Percentiles rank a stretch among this genome's conserved stretches.
Conservation (phyloP, 1,140 invertebrate species). For the Drosophila bocqueti region DNA sequence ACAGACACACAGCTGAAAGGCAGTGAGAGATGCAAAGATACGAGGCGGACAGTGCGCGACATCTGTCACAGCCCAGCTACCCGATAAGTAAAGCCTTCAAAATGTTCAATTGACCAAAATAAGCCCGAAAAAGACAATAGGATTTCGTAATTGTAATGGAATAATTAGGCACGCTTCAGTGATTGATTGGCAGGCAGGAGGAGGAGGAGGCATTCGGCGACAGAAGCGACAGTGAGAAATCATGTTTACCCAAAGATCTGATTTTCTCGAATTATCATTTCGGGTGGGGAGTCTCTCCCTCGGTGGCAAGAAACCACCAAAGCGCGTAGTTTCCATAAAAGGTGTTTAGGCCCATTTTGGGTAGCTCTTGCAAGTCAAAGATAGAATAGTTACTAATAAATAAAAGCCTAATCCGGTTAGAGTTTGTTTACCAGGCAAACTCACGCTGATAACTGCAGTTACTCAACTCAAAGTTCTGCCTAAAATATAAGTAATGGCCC, state of each 20-base stretch:
- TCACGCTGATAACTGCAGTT: not conserved
- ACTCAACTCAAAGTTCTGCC: not conserved
- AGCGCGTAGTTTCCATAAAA: not conserved
- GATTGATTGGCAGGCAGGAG: constrained; percentile 19
- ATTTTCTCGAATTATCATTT: constrained; percentile 62
- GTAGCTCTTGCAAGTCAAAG: not conserved
- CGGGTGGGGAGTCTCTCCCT: not conserved
- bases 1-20: constrained; percentile 6
- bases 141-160: constrained; percentile 27
- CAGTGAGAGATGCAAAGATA: constrained; percentile 7
- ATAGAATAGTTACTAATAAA: not conserved
- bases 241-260: constrained; percentile 19
- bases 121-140: constrained; percentile 21
- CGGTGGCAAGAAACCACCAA: not conserved
- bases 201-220: not conserved
- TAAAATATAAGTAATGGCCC: not conserved
- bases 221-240: constrained; percentile 12
- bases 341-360: constrained; percentile 6
- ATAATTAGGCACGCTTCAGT: constrained; percentile 67
- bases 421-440: not conserved
- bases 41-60: constrained; percentile 6
- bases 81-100: constrained; percentile 29
- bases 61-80: constrained; percentile 15
- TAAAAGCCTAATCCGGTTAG: not conserved
- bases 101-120: constrained; percentile 57